A percentile compares a stretch with the other conserved stretches of the same genome.
Conservation (phyloP, 2,113 vertebrate genomes). For the Balaenoptera acutorostrata region DNA sequence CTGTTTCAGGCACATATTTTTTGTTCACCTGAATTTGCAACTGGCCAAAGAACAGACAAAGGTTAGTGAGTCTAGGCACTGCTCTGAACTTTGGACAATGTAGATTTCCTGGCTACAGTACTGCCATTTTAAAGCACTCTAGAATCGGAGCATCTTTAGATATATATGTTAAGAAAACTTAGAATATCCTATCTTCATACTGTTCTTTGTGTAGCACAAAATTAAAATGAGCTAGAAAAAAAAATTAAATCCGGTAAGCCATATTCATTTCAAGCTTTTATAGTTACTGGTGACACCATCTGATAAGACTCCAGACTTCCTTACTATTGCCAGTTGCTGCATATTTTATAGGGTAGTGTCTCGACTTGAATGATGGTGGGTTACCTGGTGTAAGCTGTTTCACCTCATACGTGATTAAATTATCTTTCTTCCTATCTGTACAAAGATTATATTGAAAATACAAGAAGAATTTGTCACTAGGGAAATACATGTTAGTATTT, state of each 20-base stretch:
- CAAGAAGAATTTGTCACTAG: conserved; percentile 45
- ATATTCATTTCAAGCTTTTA: background rate
- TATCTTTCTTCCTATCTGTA: conserved; percentile 77
- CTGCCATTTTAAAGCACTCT: background rate
- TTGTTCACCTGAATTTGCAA: background rate
- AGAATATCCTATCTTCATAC: background rate
- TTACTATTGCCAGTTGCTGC: conserved; percentile 36
- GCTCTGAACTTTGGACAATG: background rate
- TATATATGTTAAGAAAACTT: background rate
- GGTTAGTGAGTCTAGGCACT: background rate
- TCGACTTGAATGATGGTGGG: conserved; percentile 64
- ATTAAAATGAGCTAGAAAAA: background rate
- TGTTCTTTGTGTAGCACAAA: background rate
- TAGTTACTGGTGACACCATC: background rate
- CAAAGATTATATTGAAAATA: conserved; percentile 68
- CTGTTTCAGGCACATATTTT: background rate
- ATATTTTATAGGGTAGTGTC: conserved; percentile 63
- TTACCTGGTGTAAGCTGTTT: conserved; percentile 64
- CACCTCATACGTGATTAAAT: conserved; percentile 74
- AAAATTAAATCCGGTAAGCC: background rate
- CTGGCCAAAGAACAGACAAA: background rate
- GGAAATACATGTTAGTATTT: conserved; percentile 44
- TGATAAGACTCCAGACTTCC: background rate
- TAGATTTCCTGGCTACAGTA: background rate
- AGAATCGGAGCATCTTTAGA: background rate